Evolutionary conservation across 2,113 vertebrate species (phyloP).

Genomic region (Nipponia nippon): DNA sequence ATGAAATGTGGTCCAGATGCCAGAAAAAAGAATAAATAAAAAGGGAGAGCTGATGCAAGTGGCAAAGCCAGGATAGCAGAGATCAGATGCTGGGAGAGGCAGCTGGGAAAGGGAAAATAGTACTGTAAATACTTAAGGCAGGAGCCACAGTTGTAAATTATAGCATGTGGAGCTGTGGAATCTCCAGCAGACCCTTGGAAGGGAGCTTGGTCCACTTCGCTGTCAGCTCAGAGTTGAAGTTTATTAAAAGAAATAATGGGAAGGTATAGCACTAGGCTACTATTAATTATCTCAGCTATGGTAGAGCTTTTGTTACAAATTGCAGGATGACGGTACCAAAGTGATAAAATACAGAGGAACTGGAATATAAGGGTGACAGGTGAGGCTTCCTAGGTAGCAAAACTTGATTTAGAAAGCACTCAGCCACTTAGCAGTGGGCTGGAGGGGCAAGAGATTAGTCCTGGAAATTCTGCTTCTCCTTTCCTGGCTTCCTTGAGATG

Average conservation of each 20-base stretch:
- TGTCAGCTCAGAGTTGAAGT: background rate
- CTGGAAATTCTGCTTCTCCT: background rate
- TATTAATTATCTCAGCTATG: slow-evolving; percentile 12
- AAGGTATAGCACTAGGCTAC: background rate
- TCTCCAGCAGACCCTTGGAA: background rate
- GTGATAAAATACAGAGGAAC: slow-evolving; percentile 27
- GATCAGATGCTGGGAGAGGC: background rate
- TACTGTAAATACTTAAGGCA: background rate
- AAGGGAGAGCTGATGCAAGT: background rate
- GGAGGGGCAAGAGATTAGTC: background rate
- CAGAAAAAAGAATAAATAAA: background rate
- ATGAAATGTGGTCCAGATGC: background rate
- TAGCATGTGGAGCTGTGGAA: background rate
- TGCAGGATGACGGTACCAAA: slow-evolving; percentile 10
- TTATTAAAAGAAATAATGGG: slow-evolving; percentile 36
- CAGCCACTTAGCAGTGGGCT: background rate
- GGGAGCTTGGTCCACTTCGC: background rate
- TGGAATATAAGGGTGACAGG: background rate
- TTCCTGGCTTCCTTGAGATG: slow-evolving; percentile 14
- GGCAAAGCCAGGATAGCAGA: background rate
- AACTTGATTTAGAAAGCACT: background rate
- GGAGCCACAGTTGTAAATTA: background rate
- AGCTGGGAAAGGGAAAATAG: background rate
- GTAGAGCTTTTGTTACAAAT: slow-evolving; percentile 20
- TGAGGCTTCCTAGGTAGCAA: background rate